A percentile compares a stretch with the other conserved stretches of the same genome.
Evolutionary conservation across 2,888 invertebrate species (phyloP).

Genomic region (Epirrita christyi): DNA sequence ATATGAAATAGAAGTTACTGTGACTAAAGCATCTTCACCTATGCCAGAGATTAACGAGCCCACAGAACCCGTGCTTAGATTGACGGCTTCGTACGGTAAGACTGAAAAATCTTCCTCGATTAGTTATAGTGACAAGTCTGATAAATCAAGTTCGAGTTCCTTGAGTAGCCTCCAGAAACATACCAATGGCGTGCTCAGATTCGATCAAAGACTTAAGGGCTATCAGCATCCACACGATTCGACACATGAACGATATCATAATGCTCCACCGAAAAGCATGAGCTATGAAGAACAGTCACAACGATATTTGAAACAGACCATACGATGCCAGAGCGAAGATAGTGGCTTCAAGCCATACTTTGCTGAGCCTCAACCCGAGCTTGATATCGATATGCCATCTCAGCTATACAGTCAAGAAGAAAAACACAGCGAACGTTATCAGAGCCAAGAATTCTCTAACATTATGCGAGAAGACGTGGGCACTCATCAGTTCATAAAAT

Average conservation of each 20-base stretch:
- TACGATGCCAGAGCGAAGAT: conserved; percentile 86
- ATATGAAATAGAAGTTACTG: conserved; percentile 50
- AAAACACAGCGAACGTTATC: conserved; percentile 86
- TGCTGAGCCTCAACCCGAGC: conserved; percentile 77
- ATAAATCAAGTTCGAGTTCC: conserved; percentile 82
- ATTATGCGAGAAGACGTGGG: conserved; percentile 70
- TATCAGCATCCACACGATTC: conserved; percentile 58
- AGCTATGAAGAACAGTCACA: conserved; percentile 77
- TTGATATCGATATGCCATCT: conserved; percentile 84
- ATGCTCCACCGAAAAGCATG: conserved; percentile 76
- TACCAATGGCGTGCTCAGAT: conserved; percentile 68
- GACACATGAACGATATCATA: conserved; percentile 67
- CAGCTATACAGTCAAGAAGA: conserved; percentile 86
- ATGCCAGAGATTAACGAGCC: conserved; percentile 47
- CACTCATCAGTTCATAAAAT: conserved; percentile 71
- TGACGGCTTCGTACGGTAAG: conserved; percentile 65
- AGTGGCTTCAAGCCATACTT: conserved; percentile 74
- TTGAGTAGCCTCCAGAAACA: conserved; percentile 79
- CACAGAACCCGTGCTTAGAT: conserved; percentile 65
- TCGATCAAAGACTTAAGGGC: conserved; percentile 68
- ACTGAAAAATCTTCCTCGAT: conserved; percentile 80
- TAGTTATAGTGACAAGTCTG: conserved; percentile 80
- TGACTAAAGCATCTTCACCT: conserved; percentile 52
- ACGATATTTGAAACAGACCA: conserved; percentile 78
- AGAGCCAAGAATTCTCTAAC: conserved; percentile 86